Conservation (phyloP, 1,140 invertebrate genomes). For the Macrobrachium rosenbergii region DNA sequence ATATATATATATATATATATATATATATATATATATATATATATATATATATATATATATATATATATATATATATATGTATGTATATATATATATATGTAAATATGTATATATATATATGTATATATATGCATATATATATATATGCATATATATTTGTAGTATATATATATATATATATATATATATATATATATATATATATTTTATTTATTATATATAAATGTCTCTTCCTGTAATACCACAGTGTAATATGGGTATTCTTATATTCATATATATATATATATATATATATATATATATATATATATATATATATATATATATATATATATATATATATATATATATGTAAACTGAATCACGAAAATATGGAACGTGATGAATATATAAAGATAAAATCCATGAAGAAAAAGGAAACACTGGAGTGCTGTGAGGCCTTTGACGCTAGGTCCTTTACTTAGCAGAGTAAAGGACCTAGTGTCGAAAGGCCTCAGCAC, state of each 20-base stretch:
- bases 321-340: constrained; percentile 40
- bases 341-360: constrained; percentile 20
- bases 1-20: constrained; percentile 3
- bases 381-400: too few species aligned
- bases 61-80: constrained; percentile 35
- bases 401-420: too few species aligned
- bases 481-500: too few species aligned
- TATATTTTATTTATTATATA: constrained; percentile 6
- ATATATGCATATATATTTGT: background rate
- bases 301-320: constrained; percentile 29
- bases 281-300: constrained; percentile 30
- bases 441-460: too few species aligned
- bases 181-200: constrained; percentile 18
- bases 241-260: too few species aligned
- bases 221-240: too few species aligned
- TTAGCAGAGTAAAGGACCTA: too few species aligned
- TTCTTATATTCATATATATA: too few species aligned
- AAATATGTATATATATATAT: constrained; percentile 37
- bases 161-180: constrained; percentile 40
- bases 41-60: constrained; percentile 36
- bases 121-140: constrained; percentile 13
- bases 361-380: too few species aligned
- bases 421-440: too few species aligned
- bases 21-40: constrained; percentile 43
- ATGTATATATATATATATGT: constrained; percentile 37